Evolutionary conservation across 2,888 invertebrate genomes (phyloP), one percentile per base, ranked within the genome.

Genomic region (Blastobasis adustella): DNA sequence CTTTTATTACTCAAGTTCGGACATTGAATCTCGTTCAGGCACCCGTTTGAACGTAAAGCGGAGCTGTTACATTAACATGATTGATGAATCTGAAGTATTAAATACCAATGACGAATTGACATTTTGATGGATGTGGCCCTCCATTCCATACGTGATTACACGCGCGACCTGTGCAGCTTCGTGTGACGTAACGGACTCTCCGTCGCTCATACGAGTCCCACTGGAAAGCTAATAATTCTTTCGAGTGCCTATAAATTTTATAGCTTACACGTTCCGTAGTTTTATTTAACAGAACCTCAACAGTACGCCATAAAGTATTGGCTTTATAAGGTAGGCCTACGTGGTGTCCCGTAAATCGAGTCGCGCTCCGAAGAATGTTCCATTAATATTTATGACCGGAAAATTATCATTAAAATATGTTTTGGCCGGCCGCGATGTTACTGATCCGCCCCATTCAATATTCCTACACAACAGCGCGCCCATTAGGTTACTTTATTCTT

Each of bases 381-480:
- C 76, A 85, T 85, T 76, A 82, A 83, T 83, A 84, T 84, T 83
- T 82, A 83, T 83, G 77, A 73, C 73, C 75, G 75, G 77, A 78
- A 82, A 81, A 82, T 82, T 82, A 82, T 79, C 78, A 79, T 82
- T 80, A 80, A 79, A 81, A 77, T 76, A 76, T 78, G 73, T 79
- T 80, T 79, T 78, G 77, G 76, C 73, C 73, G 69, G 65, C 61
- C 67, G 65, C 68, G 60, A 64, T 67, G 76, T 74, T 67, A 72
- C 66, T 70, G 72, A 79, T 75, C 76, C 69, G 71, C 72, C 69
- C 69, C 64, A 73, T 70, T 71, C 67, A 65, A 69, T 65, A 62
- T 69, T 60, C 60, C 51, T 51, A 49, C 54, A 66, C 65, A 69
- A 67, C 62, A 59, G 57, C 56, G 62, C 59, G 52, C 57, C 62